A percentile compares a stretch with the other conserved stretches of the same genome.
These are phyloP conservation scores for Sebastes diaconus DNA, from an alignment of 2,797 vertebrate species.

Conservation along the genomic window DNA sequence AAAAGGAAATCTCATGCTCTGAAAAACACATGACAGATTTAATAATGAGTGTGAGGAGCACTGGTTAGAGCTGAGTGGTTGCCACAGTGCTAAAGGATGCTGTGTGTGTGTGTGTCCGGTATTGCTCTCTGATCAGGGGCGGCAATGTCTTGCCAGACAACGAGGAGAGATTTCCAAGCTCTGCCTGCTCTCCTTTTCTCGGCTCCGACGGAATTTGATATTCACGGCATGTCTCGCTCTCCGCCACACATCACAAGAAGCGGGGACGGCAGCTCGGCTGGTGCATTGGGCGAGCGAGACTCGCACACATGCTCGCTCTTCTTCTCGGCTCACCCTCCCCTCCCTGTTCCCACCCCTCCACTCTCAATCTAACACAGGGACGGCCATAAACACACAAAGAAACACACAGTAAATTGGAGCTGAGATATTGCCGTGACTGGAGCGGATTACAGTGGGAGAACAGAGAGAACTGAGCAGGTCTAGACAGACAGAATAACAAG, in stretches of 20 bases:
- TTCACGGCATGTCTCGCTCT: slow-evolving; percentile 57
- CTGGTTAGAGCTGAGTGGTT: neutral
- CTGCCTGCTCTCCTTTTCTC: slow-evolving; percentile 51
- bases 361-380: neutral
- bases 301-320: slow-evolving; percentile 1
- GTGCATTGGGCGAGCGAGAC: slow-evolving; percentile 43
- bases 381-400: slow-evolving; percentile 17
- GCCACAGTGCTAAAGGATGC: neutral
- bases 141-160: slow-evolving; percentile 27
- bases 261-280: slow-evolving; percentile 37
- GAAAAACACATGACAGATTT: slow-evolving; percentile 8
- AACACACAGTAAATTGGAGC: slow-evolving; percentile 13
- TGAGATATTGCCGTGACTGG: slow-evolving; percentile 11
- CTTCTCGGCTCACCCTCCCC: neutral
- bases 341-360: neutral
- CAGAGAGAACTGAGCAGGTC: slow-evolving; percentile 5
- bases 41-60: neutral
- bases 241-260: slow-evolving; percentile 45
- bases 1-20: neutral
- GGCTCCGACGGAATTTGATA: slow-evolving; percentile 61
- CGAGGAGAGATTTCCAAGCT: slow-evolving; percentile 37
- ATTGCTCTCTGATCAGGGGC: slow-evolving; percentile 28
- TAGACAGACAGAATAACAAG: slow-evolving; percentile 1
- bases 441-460: slow-evolving; percentile 22
- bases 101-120: neutral